Evolutionary conservation across 2,113 vertebrate genomes (phyloP).

Genomic region (Sakesphorus luctuosus): DNA sequence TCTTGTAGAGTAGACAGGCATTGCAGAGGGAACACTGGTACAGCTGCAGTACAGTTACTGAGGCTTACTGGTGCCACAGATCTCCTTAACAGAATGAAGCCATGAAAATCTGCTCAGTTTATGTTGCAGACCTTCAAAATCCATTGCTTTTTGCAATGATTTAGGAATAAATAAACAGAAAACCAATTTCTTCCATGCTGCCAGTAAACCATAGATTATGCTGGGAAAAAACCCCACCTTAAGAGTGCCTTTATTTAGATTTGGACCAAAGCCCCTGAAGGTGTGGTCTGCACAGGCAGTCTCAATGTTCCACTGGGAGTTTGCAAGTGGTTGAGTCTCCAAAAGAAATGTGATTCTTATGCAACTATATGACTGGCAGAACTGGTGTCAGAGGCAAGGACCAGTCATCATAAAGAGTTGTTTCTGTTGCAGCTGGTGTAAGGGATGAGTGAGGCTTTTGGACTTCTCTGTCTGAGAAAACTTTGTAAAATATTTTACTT

Average conservation of each 20-base stretch:
- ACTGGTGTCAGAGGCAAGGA: background rate
- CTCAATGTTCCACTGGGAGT: background rate
- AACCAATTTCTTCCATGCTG: background rate
- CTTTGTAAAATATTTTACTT: background rate
- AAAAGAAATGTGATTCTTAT: background rate
- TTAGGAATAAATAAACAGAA: background rate
- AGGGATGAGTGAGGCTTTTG: background rate
- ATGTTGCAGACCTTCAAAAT: background rate
- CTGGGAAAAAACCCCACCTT: background rate
- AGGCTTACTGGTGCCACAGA: background rate
- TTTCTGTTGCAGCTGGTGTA: background rate
- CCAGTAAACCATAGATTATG: background rate
- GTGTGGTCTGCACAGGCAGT: background rate
- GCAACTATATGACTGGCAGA: background rate
- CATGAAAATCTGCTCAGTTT: background rate
- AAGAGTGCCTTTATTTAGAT: background rate
- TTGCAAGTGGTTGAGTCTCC: background rate
- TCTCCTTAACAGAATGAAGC: background rate
- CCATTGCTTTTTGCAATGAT: background rate
- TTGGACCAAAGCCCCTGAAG: background rate
- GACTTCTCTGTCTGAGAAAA: background rate
- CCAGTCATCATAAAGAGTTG: background rate
- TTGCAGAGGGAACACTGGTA: background rate
- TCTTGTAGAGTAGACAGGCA: background rate
- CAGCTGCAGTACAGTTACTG: background rate